Conservation (phyloP, 2,113 vertebrate species). For the Leptosomus discolor region DNA sequence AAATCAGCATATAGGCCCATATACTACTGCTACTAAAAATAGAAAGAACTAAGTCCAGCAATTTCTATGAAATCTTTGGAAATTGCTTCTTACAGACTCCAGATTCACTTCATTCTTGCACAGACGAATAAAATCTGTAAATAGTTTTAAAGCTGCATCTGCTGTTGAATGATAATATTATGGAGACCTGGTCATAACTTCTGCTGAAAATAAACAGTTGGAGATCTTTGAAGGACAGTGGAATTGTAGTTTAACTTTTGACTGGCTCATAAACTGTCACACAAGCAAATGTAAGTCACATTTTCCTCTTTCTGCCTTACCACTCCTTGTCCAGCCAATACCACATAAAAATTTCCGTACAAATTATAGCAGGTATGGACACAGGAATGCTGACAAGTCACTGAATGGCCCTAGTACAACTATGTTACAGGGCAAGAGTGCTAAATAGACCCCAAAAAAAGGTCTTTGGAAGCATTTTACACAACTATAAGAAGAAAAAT, state of each 20-base stretch:
- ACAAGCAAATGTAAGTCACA: neutral
- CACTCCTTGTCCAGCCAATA: neutral
- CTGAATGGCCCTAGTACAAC: neutral
- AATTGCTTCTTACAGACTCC: neutral
- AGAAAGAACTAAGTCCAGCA: neutral
- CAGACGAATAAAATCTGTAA: neutral
- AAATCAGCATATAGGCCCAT: neutral
- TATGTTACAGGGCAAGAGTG: neutral
- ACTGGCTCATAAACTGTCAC: neutral
- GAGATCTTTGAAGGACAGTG: neutral
- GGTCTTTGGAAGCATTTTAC: neutral
- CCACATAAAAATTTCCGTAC: neutral
- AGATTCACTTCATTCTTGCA: neutral
- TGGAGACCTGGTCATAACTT: neutral
- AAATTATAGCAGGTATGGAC: neutral
- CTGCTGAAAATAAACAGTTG: neutral
- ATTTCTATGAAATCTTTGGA: neutral
- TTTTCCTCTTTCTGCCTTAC: neutral
- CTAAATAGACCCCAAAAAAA: neutral
- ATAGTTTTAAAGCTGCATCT: neutral
- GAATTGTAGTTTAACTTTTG: neutral
- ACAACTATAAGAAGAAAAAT: neutral
- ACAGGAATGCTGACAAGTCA: neutral
- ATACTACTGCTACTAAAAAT: neutral
- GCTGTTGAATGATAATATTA: conserved; percentile 8